Evolutionary conservation across 2,888 invertebrate species (phyloP), one percentile per base, ranked within the genome.

Genomic region (Philaethria dido): DNA sequence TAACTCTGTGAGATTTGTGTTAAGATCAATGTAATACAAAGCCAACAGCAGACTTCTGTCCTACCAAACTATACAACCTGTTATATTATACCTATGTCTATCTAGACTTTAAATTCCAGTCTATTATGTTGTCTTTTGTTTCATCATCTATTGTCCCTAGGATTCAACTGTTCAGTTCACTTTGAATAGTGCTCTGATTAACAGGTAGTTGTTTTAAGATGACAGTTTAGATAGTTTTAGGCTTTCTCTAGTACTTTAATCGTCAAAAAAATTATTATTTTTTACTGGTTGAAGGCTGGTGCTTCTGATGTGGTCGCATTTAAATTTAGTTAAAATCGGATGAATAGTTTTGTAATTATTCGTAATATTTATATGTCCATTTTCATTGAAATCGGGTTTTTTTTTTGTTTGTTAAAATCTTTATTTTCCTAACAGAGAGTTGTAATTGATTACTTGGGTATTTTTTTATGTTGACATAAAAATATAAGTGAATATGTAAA

Each of bases 61-160:
- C 45, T 3, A 39, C 14, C 45, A 0, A 29, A 8, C 29, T 29
- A 11, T 22, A 22, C 14, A 22, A 42, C 36, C 57, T 22, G 11
- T 57, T 55, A 36, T 20, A 16, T 0, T 20, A 45, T 6, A 11
- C n/a, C 45, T n/a, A 44, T 14, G 16, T 33, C 47, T 55, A 39
- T 57, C 39, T 42, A 42, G 57, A 42, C 57, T 42, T 29, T 29
- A 16, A 48, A 54, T 47, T 54, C 45, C 36, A 50, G 55, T 55
- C 36, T 57, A 22, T 57, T 22, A 39, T 57, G 20, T 39, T 13
- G 45, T 45, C 63, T 64, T 55, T 64, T 64, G 63, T 64, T 64
- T 45, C 22, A 54, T 3, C 36, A 2, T 36, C 55, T 45, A 55
- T 64, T 64, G 63, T 64, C 0, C 45, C 54, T 22, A 16, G 13